A percentile compares a stretch with the other conserved stretches of the same genome.
Conservation (phyloP, 2,888 invertebrate genomes). For the Agelastica alni region DNA sequence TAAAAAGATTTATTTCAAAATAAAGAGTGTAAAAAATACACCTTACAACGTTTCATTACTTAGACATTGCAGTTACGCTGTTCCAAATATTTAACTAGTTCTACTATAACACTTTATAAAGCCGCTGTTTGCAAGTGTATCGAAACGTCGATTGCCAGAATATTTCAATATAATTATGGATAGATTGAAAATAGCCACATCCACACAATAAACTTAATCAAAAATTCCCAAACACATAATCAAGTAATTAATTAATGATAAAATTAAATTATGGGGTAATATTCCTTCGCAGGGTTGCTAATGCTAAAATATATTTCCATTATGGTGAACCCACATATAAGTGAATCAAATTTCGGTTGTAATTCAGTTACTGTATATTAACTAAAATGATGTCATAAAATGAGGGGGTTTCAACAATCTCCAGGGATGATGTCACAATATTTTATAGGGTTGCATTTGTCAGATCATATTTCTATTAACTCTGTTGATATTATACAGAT, state of each 20-base stretch:
- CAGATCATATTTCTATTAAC: slow-evolving; percentile 27
- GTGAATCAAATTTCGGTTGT: slow-evolving; percentile 51
- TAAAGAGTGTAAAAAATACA: too few relatives aligned
- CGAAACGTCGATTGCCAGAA: too few relatives aligned
- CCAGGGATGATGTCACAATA: slow-evolving; percentile 38
- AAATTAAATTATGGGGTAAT: slow-evolving; percentile 46
- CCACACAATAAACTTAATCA: too few relatives aligned
- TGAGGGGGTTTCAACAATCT: slow-evolving; percentile 42
- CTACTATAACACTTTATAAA: too few relatives aligned
- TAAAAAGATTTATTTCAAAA: too few relatives aligned
- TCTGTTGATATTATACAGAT: slow-evolving; percentile 36
- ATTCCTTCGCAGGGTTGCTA: slow-evolving; percentile 39
- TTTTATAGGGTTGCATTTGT: slow-evolving; percentile 39
- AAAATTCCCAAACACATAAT: too few relatives aligned
- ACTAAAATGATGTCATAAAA: slow-evolving; percentile 47
- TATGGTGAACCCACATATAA: slow-evolving; percentile 51
- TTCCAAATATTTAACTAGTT: too few relatives aligned
- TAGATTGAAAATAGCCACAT: too few relatives aligned
- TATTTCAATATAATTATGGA: too few relatives aligned
- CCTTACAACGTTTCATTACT: too few relatives aligned
- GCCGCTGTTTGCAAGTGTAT: too few relatives aligned
- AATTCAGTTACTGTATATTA: slow-evolving; percentile 49
- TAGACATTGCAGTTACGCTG: too few relatives aligned
- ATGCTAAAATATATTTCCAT: slow-evolving; percentile 52
- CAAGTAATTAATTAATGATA: slow-evolving; percentile 48